Percentiles rank a stretch among this genome's conserved stretches.
Evolutionary conservation across 2,888 invertebrate species (phyloP).

Genomic region (Craniophora ligustri): DNA sequence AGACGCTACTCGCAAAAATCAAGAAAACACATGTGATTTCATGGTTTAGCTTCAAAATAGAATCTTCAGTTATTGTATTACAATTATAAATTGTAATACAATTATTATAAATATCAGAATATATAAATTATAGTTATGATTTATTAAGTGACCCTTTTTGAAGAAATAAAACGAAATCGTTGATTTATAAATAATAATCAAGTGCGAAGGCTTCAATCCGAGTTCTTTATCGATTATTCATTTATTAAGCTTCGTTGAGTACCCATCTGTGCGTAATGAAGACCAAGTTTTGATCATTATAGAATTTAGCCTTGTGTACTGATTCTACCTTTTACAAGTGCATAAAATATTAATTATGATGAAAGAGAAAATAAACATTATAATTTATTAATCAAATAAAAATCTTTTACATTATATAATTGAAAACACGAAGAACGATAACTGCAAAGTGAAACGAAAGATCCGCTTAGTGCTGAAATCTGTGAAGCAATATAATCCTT

Average conservation of each 20-base stretch:
- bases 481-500: conserved; percentile 28
- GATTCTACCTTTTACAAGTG: conserved; percentile 8
- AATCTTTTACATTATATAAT: not conserved
- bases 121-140: too few species aligned
- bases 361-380: conserved; percentile 1
- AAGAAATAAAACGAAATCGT: too few species aligned
- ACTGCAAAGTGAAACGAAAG: conserved; percentile 16
- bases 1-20: not conserved
- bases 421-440: conserved; percentile 8
- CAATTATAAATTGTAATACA: too few species aligned
- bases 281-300: conserved; percentile 40
- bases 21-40: not conserved
- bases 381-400: not conserved
- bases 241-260: conserved; percentile 48
- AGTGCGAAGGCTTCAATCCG: conserved; percentile 15
- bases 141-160: too few species aligned
- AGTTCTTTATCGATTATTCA: conserved; percentile 47
- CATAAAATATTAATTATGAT: conserved; percentile 11
- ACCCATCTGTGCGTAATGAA: conserved; percentile 32
- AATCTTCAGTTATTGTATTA: too few species aligned
- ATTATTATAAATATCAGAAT: too few species aligned
- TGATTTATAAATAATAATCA: too few species aligned
- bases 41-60: too few species aligned
- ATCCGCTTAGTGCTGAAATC: conserved; percentile 12
- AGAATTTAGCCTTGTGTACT: conserved; percentile 26